Evolutionary conservation across 2,888 invertebrate genomes (phyloP).

Genomic region (Pseudococcus jackbeardsleyi): DNA sequence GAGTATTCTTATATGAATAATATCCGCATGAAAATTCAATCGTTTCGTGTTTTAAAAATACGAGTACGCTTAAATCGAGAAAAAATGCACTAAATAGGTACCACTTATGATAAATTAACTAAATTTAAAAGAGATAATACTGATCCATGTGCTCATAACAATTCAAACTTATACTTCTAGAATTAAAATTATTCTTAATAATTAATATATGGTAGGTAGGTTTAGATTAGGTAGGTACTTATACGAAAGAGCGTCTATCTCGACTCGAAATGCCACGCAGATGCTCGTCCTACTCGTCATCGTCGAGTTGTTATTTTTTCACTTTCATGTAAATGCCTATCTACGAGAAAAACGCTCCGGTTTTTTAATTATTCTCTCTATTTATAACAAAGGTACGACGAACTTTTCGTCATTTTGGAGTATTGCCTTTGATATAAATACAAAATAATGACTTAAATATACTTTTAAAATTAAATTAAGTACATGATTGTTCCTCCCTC

Average conservation of each 20-base stretch:
- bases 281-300: background rate
- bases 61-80: slow-evolving; percentile 48
- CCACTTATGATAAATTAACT: slow-evolving; percentile 39
- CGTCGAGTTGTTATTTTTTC: background rate
- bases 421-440: background rate
- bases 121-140: slow-evolving; percentile 53
- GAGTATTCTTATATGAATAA: slow-evolving; percentile 19
- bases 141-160: slow-evolving; percentile 56
- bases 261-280: background rate
- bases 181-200: slow-evolving; percentile 32
- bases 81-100: slow-evolving; percentile 56
- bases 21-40: slow-evolving; percentile 50
- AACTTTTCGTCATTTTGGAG: background rate
- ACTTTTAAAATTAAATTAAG: slow-evolving; percentile 22
- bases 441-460: slow-evolving; percentile 8
- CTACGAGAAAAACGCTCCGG: background rate
- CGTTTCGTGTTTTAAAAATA: slow-evolving; percentile 43
- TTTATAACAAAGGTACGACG: slow-evolving; percentile 1
- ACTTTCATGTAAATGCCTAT: background rate
- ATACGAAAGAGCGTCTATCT: slow-evolving; percentile 3
- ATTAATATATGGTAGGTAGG: slow-evolving; percentile 7
- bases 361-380: background rate
- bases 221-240: background rate
- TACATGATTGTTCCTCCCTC: slow-evolving; percentile 14
- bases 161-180: slow-evolving; percentile 45